Evolutionary conservation across 2,888 invertebrate genomes (phyloP).

Genomic region (Griposia aprilina): DNA sequence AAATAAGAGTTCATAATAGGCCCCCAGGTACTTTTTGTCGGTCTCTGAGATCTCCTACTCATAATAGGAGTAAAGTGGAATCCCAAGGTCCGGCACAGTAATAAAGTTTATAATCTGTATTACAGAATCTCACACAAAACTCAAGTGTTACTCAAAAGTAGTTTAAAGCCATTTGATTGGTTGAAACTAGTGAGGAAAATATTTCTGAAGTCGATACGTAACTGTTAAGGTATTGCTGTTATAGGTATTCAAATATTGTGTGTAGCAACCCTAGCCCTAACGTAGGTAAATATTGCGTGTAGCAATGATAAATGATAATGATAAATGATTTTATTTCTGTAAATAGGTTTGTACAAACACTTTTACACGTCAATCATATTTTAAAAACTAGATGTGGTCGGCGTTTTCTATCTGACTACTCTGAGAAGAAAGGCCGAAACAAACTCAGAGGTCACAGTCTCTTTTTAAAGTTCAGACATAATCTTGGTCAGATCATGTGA

Average conservation of each 20-base stretch:
- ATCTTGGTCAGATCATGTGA: too few relatives aligned
- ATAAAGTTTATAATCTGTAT: not conserved
- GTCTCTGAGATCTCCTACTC: not conserved
- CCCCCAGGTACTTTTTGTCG: not conserved
- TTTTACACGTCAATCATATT: too few relatives aligned
- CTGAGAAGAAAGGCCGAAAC: too few relatives aligned
- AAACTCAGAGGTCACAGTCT: too few relatives aligned
- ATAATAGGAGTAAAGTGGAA: not conserved
- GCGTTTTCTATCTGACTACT: too few relatives aligned
- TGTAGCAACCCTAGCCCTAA: constrained; percentile 12
- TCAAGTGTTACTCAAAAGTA: not conserved
- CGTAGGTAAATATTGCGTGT: too few relatives aligned
- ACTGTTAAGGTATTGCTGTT: not conserved
- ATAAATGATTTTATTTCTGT: too few relatives aligned
- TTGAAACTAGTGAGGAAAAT: not conserved
- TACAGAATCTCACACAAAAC: not conserved
- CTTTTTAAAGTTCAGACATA: too few relatives aligned
- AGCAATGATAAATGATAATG: too few relatives aligned
- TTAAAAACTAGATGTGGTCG: too few relatives aligned
- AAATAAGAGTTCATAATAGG: too few relatives aligned
- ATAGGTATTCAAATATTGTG: not conserved
- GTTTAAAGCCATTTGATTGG: not conserved
- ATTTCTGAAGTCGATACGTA: not conserved
- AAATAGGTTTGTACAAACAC: too few relatives aligned
- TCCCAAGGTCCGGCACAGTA: not conserved